These are phyloP conservation scores for Andrena flavipes DNA, from an alignment of 2,888 invertebrate species.

Conservation along the genomic window DNA sequence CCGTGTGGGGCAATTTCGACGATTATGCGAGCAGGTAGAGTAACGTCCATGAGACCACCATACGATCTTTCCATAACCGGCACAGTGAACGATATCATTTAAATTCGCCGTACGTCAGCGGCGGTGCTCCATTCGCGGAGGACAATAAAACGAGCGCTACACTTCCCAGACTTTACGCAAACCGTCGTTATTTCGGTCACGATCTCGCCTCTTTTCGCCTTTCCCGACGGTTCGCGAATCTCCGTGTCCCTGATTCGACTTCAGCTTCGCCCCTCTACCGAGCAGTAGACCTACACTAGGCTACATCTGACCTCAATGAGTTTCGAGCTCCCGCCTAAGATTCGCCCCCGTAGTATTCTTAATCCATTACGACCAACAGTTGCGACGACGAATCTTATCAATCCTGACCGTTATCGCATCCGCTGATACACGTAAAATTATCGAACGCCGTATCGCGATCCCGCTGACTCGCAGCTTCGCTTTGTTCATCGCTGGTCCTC, in stretches of 20 bases:
- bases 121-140: not conserved
- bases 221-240: constrained; percentile 18
- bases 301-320: not conserved
- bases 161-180: constrained; percentile 12
- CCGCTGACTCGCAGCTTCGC: not conserved
- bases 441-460: constrained; percentile 20
- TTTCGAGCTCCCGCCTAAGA: not conserved
- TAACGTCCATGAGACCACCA: constrained; percentile 18
- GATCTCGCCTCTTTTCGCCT: constrained; percentile 1
- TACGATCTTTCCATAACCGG: constrained; percentile 22
- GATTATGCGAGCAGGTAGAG: constrained; percentile 30
- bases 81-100: constrained; percentile 23
- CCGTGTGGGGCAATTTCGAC: not conserved
- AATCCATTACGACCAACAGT: not conserved
- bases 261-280: constrained; percentile 14
- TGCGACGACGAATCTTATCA: constrained; percentile 18
- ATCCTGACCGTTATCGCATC: constrained; percentile 6
- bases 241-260: constrained; percentile 56
- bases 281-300: not conserved
- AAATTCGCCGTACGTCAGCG: constrained; percentile 27
- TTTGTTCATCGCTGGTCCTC: constrained; percentile 12
- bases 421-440: constrained; percentile 28
- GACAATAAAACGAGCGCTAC: constrained; percentile 9
- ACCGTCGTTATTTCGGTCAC: constrained; percentile 10
- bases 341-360: not conserved